Base-by-base conservation (phyloP, 2,888 invertebrate genomes). In the Idaea biselata region DNA sequence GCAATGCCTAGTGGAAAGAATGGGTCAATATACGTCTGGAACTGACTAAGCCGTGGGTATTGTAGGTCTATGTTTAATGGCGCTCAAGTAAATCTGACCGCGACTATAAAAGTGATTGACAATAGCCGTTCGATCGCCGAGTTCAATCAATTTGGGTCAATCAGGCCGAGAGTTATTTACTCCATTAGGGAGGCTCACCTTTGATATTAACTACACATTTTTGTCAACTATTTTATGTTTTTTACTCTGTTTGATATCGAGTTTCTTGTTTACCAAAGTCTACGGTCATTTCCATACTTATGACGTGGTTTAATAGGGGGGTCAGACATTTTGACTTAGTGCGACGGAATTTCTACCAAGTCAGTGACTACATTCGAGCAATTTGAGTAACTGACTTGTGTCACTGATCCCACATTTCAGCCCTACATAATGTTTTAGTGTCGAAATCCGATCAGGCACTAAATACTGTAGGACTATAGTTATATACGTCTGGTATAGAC, bases 61-160 rank as follows among this genome's bases (percentile, higher is more conserved):
- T 44, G 11, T 44, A 44, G 3, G 44, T 44, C 44, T 44, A 44
- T 44, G 44, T 44, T 44, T 44, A 44, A 44, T 44, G 44, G 44
- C 14, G 8, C 44, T 44, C 44, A 44, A 44, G 44, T 44, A 44
- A 44, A 44, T 44, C 44, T 44, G 44, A 44, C 44, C 56, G 18
- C 56, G 18, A 17, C 56, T 56, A 56, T 56, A 56, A 56, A 14
- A 18, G 17, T 56, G 56, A 56, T 56, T 18, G 56, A 56, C 56
- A 7, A 8, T 54, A 55, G 58, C 31, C 25, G 31, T 60, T 63
- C 58, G 69, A 60, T 8, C 60, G 54, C 58, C 61, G 44, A 44
- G 73, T 68, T 73, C 77, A 76, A 78, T 78, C 78, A 75, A 71
- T 72, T 66, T 60, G 65, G 66, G 66, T 64, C 74, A 76, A 74